phyloP scores from a whole-genome alignment of 2,797 vertebrate genomes.

The Argya squamiceps region DNA sequence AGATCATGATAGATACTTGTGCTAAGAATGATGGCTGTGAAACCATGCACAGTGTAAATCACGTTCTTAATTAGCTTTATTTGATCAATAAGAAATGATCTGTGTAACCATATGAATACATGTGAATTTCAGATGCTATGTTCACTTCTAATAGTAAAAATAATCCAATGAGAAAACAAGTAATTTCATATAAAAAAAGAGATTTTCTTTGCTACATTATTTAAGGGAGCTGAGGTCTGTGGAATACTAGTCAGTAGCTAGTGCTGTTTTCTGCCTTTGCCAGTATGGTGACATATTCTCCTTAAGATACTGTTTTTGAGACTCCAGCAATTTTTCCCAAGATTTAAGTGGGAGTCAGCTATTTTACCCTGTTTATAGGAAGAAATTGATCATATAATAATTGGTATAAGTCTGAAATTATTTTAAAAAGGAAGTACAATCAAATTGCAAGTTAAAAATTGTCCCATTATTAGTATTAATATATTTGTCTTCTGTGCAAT shows the following conservation, averaged over 20 bases:
- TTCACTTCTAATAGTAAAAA: background rate
- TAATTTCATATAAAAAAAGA: background rate
- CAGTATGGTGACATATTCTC: background rate
- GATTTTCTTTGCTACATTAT: background rate
- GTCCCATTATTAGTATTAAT: background rate
- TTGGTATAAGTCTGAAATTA: background rate
- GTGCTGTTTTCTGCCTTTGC: background rate
- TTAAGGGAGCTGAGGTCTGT: background rate
- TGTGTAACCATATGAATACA: background rate
- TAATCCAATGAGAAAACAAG: background rate
- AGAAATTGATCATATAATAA: background rate
- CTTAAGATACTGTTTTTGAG: background rate
- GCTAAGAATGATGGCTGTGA: background rate
- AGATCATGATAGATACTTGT: background rate
- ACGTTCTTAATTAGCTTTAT: background rate
- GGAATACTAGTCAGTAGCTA: background rate
- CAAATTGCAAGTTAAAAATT: background rate
- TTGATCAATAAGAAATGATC: slow-evolving; percentile 8
- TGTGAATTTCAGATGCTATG: background rate
- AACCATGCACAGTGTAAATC: slow-evolving; percentile 1
- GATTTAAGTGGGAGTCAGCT: background rate
- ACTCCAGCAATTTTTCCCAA: background rate
- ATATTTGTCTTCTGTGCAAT: background rate
- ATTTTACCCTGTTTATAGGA: background rate
- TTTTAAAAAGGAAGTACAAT: background rate